phyloP scores from a whole-genome alignment of 2,888 invertebrate genomes.

The Brachynemurus nebulosus region DNA sequence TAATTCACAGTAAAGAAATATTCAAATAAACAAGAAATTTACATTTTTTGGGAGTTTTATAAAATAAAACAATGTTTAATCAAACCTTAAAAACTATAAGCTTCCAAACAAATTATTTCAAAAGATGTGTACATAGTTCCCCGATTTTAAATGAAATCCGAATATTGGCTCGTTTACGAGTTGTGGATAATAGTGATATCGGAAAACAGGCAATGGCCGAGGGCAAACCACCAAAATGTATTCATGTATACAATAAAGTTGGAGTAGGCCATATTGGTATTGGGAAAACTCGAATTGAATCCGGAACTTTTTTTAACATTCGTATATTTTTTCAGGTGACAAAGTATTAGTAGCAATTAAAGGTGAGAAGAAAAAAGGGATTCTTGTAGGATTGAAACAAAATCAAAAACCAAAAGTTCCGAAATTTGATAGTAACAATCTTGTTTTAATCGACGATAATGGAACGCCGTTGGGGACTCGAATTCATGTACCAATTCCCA shows the following conservation, averaged over 20 bases:
- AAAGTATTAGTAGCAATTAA: constrained; percentile 85
- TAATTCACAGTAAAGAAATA: neutral
- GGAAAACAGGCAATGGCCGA: constrained; percentile 91
- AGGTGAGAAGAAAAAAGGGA: constrained; percentile 89
- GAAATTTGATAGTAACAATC: constrained; percentile 88
- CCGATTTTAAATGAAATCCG: constrained; percentile 48
- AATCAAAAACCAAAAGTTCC: constrained; percentile 70
- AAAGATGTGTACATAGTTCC: constrained; percentile 41
- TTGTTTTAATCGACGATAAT: constrained; percentile 89
- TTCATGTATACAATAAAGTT: constrained; percentile 84
- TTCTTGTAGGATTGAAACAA: constrained; percentile 77
- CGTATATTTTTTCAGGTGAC: constrained; percentile 45
- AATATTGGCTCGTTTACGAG: constrained; percentile 63
- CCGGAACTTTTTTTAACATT: neutral
- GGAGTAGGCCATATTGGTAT: constrained; percentile 46
- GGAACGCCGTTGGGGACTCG: constrained; percentile 91
- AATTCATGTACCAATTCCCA: constrained; percentile 90
- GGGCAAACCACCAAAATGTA: constrained; percentile 84
- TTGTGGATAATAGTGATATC: constrained; percentile 94
- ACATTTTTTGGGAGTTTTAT: neutral
- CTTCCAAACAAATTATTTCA: neutral
- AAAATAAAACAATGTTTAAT: neutral
- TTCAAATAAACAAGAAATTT: neutral
- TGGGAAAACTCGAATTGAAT: constrained; percentile 6
- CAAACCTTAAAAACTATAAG: neutral